phyloP scores from a whole-genome alignment of 2,797 vertebrate genomes.

The Emydoidea blandingii region DNA sequence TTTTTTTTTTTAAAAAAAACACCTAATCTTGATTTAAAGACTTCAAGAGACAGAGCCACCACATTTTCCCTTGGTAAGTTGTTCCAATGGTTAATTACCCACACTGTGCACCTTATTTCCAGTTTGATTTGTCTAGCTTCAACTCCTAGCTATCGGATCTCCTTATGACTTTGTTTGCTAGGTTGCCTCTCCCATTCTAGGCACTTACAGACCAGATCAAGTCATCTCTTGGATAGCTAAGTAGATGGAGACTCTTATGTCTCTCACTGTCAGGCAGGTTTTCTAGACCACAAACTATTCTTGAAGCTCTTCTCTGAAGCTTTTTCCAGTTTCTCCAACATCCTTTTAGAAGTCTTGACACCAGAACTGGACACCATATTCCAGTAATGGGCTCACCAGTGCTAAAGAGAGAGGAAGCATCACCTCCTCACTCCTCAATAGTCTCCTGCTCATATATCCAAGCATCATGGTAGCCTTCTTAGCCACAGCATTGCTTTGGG shows the following conservation, averaged over 20 bases:
- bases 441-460: background rate
- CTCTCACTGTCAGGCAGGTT: background rate
- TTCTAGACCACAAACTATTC: background rate
- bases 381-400: rapidly evolving
- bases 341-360: rapidly evolving
- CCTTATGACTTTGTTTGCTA: background rate
- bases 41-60: rapidly evolving
- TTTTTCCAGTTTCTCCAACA: background rate
- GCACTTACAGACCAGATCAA: background rate
- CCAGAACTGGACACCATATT: rapidly evolving
- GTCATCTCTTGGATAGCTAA: background rate
- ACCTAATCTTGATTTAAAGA: rapidly evolving
- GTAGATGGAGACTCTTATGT: background rate
- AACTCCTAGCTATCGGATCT: background rate
- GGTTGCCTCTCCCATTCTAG: background rate
- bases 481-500: background rate
- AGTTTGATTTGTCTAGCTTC: background rate
- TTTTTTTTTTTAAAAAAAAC: background rate
- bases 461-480: too few species aligned
- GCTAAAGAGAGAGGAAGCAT: background rate
- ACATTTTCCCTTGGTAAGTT: background rate
- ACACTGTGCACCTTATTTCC: background rate
- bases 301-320: rapidly evolving
- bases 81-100: background rate
- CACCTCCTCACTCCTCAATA: background rate